These are phyloP conservation scores for Pterocles orientalis DNA, from an alignment of 2,113 vertebrate species.

Conservation along the genomic window DNA sequence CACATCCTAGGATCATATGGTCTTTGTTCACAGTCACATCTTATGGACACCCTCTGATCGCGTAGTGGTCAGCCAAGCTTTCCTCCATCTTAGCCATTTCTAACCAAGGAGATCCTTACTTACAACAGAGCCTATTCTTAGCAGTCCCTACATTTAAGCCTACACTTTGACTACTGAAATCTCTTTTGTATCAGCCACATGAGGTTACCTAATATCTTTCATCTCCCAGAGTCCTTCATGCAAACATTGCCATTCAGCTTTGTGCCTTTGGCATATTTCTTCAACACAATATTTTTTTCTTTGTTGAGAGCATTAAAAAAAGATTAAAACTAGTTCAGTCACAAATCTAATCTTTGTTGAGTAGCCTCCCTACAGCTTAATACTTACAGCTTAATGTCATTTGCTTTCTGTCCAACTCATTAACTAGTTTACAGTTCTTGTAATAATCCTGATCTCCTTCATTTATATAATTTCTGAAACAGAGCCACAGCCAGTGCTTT, in stretches of 20 bases:
- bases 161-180: background rate
- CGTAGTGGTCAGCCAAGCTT: background rate
- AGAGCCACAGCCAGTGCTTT: background rate
- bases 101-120: background rate
- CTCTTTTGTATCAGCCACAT: background rate
- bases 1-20: background rate
- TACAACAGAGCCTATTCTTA: background rate
- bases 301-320: conserved; percentile 13
- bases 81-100: background rate
- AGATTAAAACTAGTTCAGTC: conserved; percentile 23
- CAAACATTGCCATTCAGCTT: background rate
- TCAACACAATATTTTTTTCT: background rate
- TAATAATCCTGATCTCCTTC: conserved; percentile 20
- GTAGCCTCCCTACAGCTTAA: conserved; percentile 30
- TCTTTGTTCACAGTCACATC: background rate
- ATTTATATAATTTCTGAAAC: conserved; percentile 13
- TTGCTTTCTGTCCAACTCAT: conserved; percentile 42
- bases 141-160: background rate
- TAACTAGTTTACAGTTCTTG: conserved; percentile 27
- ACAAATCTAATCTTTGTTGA: conserved; percentile 40
- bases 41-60: background rate
- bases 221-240: background rate
- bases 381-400: conserved; percentile 11
- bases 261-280: background rate
- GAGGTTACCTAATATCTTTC: background rate